These are phyloP conservation scores for Mycogona germanica DNA, from an alignment of 2,888 invertebrate species.

Conservation along the genomic window DNA sequence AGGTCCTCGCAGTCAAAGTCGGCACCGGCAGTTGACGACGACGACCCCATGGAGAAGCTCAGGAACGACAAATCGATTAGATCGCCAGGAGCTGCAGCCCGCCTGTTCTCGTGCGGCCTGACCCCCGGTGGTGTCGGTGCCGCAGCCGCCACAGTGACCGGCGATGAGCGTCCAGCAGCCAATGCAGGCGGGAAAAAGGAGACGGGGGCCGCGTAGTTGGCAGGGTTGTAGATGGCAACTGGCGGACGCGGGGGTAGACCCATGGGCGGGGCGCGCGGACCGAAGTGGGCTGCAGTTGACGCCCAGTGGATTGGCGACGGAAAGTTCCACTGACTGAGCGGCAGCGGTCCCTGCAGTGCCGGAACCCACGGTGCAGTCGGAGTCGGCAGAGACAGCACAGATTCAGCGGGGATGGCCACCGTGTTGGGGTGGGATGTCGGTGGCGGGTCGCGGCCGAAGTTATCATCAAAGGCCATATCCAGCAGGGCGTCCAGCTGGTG, in stretches of 20 bases:
- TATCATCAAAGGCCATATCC: background rate
- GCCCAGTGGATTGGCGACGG: slow-evolving; percentile 11
- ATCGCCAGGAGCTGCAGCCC: slow-evolving; percentile 16
- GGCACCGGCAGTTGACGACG: too few relatives aligned
- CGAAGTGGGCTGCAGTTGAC: background rate
- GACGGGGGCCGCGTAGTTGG: background rate
- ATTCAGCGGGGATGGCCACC: background rate
- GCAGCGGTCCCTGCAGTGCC: slow-evolving; percentile 2
- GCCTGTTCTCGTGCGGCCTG: slow-evolving; percentile 13
- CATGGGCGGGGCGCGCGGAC: background rate
- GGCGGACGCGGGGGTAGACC: background rate
- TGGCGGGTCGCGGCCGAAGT: background rate
- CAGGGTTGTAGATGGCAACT: too few relatives aligned
- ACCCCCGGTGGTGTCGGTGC: background rate
- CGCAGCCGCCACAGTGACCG: slow-evolving; percentile 5
- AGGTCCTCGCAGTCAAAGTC: slow-evolving; percentile 48
- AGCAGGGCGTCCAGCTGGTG: slow-evolving; percentile 1
- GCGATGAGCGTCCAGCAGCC: background rate
- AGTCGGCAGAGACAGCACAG: background rate
- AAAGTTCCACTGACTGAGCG: slow-evolving; percentile 15
- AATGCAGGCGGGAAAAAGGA: background rate
- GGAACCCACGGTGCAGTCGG: background rate
- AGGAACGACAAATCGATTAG: slow-evolving; percentile 12
- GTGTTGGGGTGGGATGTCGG: background rate
- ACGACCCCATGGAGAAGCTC: background rate